Evolutionary conservation across 2,888 invertebrate genomes (phyloP), one percentile per base, ranked within the genome.

Genomic region (Aspidiotus destructor): DNA sequence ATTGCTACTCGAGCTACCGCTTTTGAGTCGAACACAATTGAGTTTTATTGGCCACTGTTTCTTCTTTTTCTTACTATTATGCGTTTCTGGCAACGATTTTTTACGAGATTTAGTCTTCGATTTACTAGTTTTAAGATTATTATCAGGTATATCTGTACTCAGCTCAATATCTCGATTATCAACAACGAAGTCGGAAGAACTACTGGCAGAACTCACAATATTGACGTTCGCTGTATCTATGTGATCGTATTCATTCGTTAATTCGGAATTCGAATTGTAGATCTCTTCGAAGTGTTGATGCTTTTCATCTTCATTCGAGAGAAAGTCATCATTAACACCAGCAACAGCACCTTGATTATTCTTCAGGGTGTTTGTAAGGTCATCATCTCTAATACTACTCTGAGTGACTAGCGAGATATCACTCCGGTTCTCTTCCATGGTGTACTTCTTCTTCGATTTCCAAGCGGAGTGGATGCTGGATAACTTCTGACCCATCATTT

Each of bases 31-130:
- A 41, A 75, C 73, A 71, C 75, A 75, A 57, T 75, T 75, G 68
- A 76, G 75, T 58, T 75, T 74, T 60, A 75, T 65, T 11, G 74
- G 75, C 76, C 76, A 76, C 70, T 75, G 73, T 65, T 74, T 74
- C 8, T 74, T 71, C 65, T 75, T 75, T 69, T 76, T 76, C 64
- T 74, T 75, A 40, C 72, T 71, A 40, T 13, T 1, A 2, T 53
- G 60, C 11, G 69, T 65, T 8, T 67, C 48, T 7, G 52, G 17
- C 13, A 16, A 17, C 7, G 10, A 48, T 62, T 48, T 48, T 13
- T 52, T 48, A 41, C 61, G 48, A 48, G n/a, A 48, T 6, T 48
- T 48, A n/a, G 48, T 48, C 6, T 48, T 48, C 2, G 48, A 13
- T 6, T 48, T 48, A 48, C n/a, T n/a, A 48, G 48, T 48, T 28